phyloP scores from a whole-genome alignment of 2,113 vertebrate genomes.

The Orycteropus afer region DNA sequence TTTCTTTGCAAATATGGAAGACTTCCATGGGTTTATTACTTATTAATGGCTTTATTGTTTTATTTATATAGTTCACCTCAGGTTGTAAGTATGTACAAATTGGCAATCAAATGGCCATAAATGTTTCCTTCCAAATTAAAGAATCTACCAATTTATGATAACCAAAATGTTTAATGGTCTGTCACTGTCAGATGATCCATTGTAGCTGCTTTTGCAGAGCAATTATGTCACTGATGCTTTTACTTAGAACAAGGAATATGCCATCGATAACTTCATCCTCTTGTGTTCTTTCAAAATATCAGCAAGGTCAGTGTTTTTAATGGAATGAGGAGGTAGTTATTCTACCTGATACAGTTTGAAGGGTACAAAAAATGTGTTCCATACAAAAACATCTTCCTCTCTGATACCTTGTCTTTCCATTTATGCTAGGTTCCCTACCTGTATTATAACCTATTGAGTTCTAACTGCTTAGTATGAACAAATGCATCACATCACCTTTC shows the following conservation, averaged over 20 bases:
- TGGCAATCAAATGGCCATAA: neutral
- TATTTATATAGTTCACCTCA: neutral
- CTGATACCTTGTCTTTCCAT: neutral
- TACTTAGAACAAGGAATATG: neutral
- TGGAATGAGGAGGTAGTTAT: neutral
- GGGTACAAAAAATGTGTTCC: neutral
- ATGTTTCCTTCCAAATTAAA: neutral
- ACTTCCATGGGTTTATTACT: neutral
- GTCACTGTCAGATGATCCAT: neutral
- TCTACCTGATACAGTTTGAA: neutral
- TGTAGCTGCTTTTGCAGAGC: neutral
- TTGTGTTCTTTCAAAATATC: neutral
- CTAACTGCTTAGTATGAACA: neutral
- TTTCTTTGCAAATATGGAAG: constrained; percentile 8
- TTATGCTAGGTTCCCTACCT: neutral
- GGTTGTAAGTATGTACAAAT: neutral
- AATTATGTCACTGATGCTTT: neutral
- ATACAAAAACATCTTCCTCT: neutral
- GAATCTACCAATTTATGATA: neutral
- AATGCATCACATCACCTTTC: neutral
- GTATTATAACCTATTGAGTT: neutral
- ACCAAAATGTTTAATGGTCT: neutral
- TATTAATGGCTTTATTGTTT: constrained; percentile 10
- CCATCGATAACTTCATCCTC: neutral
- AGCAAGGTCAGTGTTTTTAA: neutral